Conservation (phyloP, 2,888 invertebrate genomes). For the Cantharis rufa region DNA sequence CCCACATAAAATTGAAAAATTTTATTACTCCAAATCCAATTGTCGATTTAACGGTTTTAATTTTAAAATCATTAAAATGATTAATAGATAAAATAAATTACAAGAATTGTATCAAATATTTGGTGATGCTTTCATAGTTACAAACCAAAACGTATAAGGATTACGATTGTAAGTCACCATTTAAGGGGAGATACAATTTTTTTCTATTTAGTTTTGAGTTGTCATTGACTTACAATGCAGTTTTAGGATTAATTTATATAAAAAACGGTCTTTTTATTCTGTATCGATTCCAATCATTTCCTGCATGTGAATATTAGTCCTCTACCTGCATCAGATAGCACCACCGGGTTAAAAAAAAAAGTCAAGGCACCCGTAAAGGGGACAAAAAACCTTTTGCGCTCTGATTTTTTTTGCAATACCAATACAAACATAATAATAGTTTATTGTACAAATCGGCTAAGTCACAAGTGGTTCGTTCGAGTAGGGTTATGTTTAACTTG, state of each 20-base stretch:
- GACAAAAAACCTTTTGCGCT: conserved; percentile 37
- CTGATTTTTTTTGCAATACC: conserved; percentile 45
- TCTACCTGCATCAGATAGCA: conserved; percentile 13
- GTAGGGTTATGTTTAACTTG: conserved; percentile 47
- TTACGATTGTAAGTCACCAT: conserved; percentile 49
- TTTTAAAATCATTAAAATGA: conserved; percentile 27
- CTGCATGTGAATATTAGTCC: conserved; percentile 2
- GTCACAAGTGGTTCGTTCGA: conserved; percentile 49
- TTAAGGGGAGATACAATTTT: conserved; percentile 44
- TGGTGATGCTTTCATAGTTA: conserved; percentile 45
- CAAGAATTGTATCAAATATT: conserved; percentile 24
- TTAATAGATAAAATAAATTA: conserved; percentile 30
- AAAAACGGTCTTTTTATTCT: conserved; percentile 21
- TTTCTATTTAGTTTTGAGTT: conserved; percentile 48
- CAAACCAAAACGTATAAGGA: conserved; percentile 52
- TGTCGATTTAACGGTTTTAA: conserved; percentile 21
- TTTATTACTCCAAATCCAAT: not conserved
- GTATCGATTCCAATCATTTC: conserved; percentile 10
- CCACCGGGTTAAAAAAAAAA: conserved; percentile 33
- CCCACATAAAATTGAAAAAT: not conserved
- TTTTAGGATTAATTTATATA: conserved; percentile 46
- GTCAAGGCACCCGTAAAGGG: conserved; percentile 21
- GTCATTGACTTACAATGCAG: conserved; percentile 52
- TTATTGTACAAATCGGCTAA: conserved; percentile 54
- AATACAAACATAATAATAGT: conserved; percentile 50